Evolutionary conservation across 2,888 invertebrate species (phyloP).

Genomic region (Gryllus longicercus): DNA sequence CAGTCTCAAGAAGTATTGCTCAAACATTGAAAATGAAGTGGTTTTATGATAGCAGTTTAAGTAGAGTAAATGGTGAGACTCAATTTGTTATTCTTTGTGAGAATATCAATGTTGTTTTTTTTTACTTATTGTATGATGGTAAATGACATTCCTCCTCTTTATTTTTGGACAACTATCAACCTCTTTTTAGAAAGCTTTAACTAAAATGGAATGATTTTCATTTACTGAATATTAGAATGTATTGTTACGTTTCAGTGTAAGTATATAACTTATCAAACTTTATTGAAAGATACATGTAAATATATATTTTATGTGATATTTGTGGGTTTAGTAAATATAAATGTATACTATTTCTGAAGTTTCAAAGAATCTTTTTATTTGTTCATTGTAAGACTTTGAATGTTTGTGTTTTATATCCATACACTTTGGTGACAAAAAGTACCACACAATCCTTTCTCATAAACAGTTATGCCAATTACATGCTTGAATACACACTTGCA

Average conservation of each 20-base stretch:
- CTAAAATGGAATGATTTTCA: neutral
- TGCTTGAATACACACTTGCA: no score
- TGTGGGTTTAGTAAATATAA: neutral
- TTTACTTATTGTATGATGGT: neutral
- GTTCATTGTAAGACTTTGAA: no score
- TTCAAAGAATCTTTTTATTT: no score
- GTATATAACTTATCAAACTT: neutral
- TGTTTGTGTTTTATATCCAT: no score
- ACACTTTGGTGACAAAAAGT: no score
- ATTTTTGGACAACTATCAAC: neutral
- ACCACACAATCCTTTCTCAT: no score
- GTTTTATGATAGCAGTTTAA: neutral
- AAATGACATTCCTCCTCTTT: neutral
- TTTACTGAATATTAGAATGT: neutral
- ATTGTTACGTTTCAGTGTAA: neutral
- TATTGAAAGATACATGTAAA: constrained; percentile 9
- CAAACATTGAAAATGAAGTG: constrained; percentile 4
- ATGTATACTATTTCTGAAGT: no score
- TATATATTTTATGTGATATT: neutral
- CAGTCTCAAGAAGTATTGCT: neutral
- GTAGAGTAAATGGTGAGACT: neutral
- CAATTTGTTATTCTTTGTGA: neutral
- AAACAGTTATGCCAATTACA: no score
- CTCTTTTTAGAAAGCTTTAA: neutral
- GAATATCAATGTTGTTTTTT: neutral